Conservation (phyloP, 2,888 invertebrate species). For the Hartigia nigra region DNA sequence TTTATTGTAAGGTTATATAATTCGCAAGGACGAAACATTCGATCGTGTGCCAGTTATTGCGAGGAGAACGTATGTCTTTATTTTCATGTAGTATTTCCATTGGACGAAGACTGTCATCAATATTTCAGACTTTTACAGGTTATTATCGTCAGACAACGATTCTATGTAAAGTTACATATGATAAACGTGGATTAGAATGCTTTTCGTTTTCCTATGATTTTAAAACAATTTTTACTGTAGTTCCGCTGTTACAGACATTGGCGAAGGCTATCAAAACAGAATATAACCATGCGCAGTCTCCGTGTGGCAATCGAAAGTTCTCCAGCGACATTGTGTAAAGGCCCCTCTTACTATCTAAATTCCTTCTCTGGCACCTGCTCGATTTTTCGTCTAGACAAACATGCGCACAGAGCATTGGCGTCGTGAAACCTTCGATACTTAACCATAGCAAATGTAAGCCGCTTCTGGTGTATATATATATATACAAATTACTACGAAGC, state of each 20-base stretch:
- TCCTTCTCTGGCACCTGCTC: neutral
- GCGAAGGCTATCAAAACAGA: neutral
- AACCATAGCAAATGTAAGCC: neutral
- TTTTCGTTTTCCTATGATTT: neutral
- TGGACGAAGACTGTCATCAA: neutral
- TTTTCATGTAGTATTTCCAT: neutral
- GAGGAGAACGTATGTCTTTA: neutral
- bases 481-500: neutral
- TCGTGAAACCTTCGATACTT: neutral
- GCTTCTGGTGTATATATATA: neutral
- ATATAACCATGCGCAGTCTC: neutral
- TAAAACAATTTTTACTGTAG: neutral
- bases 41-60: neutral
- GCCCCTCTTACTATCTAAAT: neutral
- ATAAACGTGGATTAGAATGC: neutral
- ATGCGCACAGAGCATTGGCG: neutral
- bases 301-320: neutral
- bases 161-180: neutral
- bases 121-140: neutral
- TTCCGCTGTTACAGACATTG: neutral
- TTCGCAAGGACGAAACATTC: neutral
- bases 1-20: neutral
- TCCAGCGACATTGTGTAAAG: neutral
- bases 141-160: neutral
- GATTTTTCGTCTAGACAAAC: neutral